phyloP scores from a whole-genome alignment of 2,113 vertebrate species.

The Protomyctophum bolini region DNA sequence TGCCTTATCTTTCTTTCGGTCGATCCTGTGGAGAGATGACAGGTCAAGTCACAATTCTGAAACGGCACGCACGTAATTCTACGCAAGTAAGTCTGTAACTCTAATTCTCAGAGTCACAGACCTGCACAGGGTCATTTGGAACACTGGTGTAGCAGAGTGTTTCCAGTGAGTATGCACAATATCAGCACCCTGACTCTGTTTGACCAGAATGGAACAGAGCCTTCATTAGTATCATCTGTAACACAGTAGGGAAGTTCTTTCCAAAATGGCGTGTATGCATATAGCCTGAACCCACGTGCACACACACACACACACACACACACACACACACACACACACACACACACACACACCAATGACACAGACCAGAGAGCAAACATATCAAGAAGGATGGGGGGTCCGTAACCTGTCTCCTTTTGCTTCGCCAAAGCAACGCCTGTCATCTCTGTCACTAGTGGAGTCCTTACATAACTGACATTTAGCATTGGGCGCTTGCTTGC shows the following conservation, averaged over 20 bases:
- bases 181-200: no score
- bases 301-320: constrained; percentile 17
- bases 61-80: constrained; percentile 9
- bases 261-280: no score
- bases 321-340: not conserved
- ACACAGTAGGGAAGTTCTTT: no score
- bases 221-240: no score
- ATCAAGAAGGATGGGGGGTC: constrained; percentile 24
- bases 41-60: constrained; percentile 33
- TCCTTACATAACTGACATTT: constrained; percentile 69
- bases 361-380: constrained; percentile 26
- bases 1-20: constrained; percentile 97
- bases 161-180: no score
- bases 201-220: no score
- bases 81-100: not conserved
- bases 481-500: constrained; percentile 9
- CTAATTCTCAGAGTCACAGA: not conserved
- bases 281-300: not conserved
- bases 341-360: not conserved
- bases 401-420: constrained; percentile 45
- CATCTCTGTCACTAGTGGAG: constrained; percentile 14
- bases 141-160: no score
- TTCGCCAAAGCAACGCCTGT: constrained; percentile 24
- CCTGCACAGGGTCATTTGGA: no score
- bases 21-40: constrained; percentile 80